These are phyloP conservation scores for Drosophila dunni DNA, from an alignment of 1,140 invertebrate genomes.

Conservation along the genomic window DNA sequence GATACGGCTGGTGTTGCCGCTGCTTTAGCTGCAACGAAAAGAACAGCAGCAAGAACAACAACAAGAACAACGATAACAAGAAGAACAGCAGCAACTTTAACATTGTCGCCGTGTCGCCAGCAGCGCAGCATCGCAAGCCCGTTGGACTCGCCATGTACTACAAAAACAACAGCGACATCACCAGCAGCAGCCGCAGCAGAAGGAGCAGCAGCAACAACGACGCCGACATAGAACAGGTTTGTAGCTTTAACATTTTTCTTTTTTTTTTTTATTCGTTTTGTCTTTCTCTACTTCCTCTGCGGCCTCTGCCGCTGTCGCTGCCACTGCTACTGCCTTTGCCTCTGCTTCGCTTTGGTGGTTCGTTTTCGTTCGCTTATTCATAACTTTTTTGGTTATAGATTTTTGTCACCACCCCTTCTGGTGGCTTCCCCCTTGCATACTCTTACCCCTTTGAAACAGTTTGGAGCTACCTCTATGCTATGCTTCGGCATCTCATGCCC, in stretches of 20 bases:
- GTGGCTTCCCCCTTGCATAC: neutral
- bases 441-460: neutral
- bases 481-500: conserved; percentile 40
- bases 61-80: conserved; percentile 41
- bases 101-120: conserved; percentile 72
- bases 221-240: conserved; percentile 78
- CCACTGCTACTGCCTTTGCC: neutral
- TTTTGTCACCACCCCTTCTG: conserved; percentile 59
- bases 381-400: conserved; percentile 82
- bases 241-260: conserved; percentile 53
- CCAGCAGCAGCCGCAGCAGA: conserved; percentile 24
- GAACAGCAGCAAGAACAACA: conserved; percentile 25
- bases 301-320: conserved; percentile 10
- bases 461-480: conserved; percentile 2
- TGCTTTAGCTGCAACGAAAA: conserved; percentile 38
- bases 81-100: conserved; percentile 55
- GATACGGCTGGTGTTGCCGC: conserved; percentile 21
- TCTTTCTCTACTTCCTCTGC: conserved; percentile 11
- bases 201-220: conserved; percentile 47
- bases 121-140: conserved; percentile 63
- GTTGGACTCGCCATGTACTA: conserved; percentile 66
- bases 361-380: conserved; percentile 74
- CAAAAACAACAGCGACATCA: conserved; percentile 50
- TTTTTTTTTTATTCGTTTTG: conserved; percentile 2
- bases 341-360: conserved; percentile 38